These are phyloP conservation scores for Lepidochrysops patricia DNA, from an alignment of 2,888 invertebrate species.

Conservation along the genomic window DNA sequence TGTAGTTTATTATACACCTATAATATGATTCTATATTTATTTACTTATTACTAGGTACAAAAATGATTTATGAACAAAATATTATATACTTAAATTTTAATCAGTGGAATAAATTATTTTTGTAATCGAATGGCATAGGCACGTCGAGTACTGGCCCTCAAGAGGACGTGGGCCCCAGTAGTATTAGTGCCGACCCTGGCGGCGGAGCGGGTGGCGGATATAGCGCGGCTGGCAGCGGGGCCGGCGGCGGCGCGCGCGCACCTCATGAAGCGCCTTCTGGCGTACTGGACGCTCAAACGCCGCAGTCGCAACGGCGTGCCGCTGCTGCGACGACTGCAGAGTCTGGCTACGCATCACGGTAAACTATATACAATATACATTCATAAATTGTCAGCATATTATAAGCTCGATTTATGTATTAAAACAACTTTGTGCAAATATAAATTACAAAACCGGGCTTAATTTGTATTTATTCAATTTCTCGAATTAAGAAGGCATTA, in stretches of 20 bases:
- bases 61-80: no score
- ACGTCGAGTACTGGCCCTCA: conserved; percentile 89
- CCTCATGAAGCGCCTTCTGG: conserved; percentile 90
- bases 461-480: no score
- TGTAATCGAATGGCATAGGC: conserved; percentile 67
- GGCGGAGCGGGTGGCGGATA: conserved; percentile 89
- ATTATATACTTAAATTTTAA: no score
- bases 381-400: no score
- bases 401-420: no score
- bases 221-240: conserved; percentile 82
- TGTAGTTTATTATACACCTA: no score
- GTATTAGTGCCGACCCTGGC: conserved; percentile 96
- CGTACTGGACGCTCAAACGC: conserved; percentile 98
- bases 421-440: no score
- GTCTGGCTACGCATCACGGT: conserved; percentile 47
- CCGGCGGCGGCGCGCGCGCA: conserved; percentile 82
- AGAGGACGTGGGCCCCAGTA: conserved; percentile 91
- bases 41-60: no score
- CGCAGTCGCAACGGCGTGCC: conserved; percentile 97
- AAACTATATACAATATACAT: conserved; percentile 16
- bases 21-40: no score
- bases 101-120: no score
- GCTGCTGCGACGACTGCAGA: conserved; percentile 79
- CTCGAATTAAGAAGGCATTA: no score
- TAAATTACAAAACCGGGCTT: no score